A percentile compares a stretch with the other conserved stretches of the same genome.
These are phyloP conservation scores for Poecile atricapillus DNA, from an alignment of 2,113 vertebrate genomes.

Conservation along the genomic window DNA sequence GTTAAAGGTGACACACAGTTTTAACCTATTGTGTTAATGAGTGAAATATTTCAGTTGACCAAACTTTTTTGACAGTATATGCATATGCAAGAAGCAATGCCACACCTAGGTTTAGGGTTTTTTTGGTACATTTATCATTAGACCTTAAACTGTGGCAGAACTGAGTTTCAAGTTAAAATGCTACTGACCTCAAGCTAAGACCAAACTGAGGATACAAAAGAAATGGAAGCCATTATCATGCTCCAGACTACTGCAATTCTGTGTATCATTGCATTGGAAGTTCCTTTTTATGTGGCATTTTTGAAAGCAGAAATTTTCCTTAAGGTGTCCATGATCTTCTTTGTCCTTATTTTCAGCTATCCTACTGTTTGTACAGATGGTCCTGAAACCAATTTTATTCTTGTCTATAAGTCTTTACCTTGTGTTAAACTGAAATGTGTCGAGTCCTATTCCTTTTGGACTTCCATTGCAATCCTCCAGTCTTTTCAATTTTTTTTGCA, in stretches of 20 bases:
- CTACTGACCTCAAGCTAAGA: background rate
- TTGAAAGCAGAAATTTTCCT: background rate
- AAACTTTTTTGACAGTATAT: background rate
- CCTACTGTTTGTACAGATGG: background rate
- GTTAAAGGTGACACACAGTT: background rate
- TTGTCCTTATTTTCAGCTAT: background rate
- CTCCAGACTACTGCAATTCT: background rate
- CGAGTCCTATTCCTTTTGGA: background rate
- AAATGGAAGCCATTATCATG: background rate
- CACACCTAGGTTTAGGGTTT: accelerated
- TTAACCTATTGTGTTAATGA: background rate
- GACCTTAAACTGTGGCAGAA: accelerated
- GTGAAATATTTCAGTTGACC: background rate
- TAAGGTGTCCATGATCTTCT: background rate
- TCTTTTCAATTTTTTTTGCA: background rate
- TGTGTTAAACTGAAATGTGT: background rate
- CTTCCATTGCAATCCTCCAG: background rate
- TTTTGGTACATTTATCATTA: background rate
- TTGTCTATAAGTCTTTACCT: background rate
- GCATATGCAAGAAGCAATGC: background rate
- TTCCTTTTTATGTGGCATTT: background rate
- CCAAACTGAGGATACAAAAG: background rate
- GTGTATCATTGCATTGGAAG: background rate
- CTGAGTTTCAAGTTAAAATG: background rate
- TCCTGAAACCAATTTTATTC: background rate